Conservation (phyloP, 2,888 invertebrate species). For the Eustalomyia histrio region DNA sequence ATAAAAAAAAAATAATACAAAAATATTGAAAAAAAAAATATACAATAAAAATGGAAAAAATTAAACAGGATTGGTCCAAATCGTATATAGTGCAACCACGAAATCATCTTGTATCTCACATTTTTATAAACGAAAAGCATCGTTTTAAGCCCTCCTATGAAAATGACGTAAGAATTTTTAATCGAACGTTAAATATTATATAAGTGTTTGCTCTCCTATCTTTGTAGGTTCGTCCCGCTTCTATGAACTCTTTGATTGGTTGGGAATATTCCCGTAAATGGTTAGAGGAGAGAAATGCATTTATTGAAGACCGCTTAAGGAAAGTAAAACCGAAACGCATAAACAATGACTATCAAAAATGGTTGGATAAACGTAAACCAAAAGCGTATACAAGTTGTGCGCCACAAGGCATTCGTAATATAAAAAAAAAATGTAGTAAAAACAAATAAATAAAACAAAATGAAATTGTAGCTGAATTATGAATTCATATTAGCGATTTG, state of each 20-base stretch:
- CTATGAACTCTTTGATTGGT: conserved; percentile 67
- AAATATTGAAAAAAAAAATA: too few species aligned
- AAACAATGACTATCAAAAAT: conserved; percentile 70
- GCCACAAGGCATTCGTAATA: conserved; percentile 4
- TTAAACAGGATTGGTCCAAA: conserved; percentile 68
- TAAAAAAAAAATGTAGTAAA: too few species aligned
- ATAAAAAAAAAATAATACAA: too few species aligned
- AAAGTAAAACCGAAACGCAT: conserved; percentile 66
- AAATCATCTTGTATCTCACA: conserved; percentile 67
- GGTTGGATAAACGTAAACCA: conserved; percentile 69
- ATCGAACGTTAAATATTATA: too few species aligned
- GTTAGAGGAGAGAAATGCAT: conserved; percentile 68
- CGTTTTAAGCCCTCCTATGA: conserved; percentile 67
- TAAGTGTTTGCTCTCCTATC: not conserved
- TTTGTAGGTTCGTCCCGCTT: conserved; percentile 59
- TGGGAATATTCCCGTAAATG: conserved; percentile 71
- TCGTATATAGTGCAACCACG: conserved; percentile 65
- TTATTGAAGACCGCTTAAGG: conserved; percentile 36
- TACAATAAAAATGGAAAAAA: conserved; percentile 15
- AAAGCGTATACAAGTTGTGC: conserved; percentile 21
- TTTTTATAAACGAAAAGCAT: conserved; percentile 29
- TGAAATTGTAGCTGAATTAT: too few species aligned
- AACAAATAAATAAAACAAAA: not conserved
- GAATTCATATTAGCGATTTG: too few species aligned
- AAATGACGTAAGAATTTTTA: conserved; percentile 64